Evolutionary conservation across 2,113 vertebrate genomes (phyloP).

Genomic region (Chiloscyllium plagiosum): DNA sequence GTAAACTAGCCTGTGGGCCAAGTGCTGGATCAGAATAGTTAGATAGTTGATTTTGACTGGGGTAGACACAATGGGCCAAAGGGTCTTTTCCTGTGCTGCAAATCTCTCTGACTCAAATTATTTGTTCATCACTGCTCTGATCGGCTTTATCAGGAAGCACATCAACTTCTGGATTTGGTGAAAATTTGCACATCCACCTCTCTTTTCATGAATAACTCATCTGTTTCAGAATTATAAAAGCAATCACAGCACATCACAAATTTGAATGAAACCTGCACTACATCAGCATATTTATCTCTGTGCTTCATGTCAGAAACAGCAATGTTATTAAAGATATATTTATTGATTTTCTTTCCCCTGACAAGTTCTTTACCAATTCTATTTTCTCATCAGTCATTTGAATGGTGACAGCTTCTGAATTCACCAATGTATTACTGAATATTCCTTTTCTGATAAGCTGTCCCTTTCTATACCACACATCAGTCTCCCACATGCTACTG

Average conservation of each 20-base stretch:
- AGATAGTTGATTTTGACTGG: too few relatives aligned
- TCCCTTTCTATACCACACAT: conserved; percentile 18
- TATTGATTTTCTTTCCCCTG: conserved; percentile 24
- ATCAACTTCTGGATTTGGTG: neutral
- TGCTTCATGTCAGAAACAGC: conserved; percentile 20
- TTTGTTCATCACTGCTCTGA: neutral
- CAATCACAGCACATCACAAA: neutral
- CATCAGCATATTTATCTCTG: neutral
- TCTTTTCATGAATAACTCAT: neutral
- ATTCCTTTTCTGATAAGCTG: conserved; percentile 34
- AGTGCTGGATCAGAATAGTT: too few relatives aligned
- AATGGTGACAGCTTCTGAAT: conserved; percentile 4
- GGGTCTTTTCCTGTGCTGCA: too few relatives aligned
- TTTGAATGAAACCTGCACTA: conserved; percentile 20
- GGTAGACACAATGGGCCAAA: too few relatives aligned
- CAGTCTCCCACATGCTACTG: conserved; percentile 27
- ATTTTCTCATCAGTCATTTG: conserved; percentile 33
- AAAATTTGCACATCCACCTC: neutral
- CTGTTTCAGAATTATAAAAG: neutral
- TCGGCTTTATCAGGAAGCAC: neutral
- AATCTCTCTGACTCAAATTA: neutral
- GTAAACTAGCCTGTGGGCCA: too few relatives aligned
- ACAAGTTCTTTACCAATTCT: conserved; percentile 37
- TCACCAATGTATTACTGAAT: conserved; percentile 24
- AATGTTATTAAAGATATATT: conserved; percentile 31